Evolutionary conservation across 1,140 invertebrate genomes (phyloP).

Genomic region (Drosophila burlai): DNA sequence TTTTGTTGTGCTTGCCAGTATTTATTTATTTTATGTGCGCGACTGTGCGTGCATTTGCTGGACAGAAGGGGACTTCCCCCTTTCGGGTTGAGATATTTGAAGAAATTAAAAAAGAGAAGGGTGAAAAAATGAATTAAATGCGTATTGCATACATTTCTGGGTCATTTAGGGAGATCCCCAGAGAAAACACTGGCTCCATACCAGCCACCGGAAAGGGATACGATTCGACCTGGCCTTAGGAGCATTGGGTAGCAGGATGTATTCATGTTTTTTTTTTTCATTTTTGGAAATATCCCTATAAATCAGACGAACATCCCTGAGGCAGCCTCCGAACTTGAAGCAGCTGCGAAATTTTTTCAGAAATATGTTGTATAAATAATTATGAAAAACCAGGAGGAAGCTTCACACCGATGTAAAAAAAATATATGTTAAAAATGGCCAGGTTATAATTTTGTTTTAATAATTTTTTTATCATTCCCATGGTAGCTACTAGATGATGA

Average conservation of each 20-base stretch:
- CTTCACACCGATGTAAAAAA: too few relatives aligned
- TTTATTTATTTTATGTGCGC: slow-evolving; percentile 79
- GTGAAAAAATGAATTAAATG: slow-evolving; percentile 55
- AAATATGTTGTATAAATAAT: background rate
- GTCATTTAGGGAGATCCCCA: slow-evolving; percentile 48
- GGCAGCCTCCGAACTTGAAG: background rate
- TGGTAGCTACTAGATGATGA: too few relatives aligned
- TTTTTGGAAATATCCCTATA: slow-evolving; percentile 3
- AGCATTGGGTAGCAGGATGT: background rate
- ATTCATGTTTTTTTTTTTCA: too few relatives aligned
- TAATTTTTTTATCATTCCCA: too few relatives aligned
- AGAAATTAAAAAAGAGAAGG: slow-evolving; percentile 64
- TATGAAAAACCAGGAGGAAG: too few relatives aligned
- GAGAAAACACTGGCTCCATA: slow-evolving; percentile 18
- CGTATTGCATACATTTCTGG: slow-evolving; percentile 61
- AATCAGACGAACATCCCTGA: background rate
- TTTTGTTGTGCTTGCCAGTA: slow-evolving; percentile 32
- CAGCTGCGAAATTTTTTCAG: background rate
- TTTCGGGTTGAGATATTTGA: slow-evolving; percentile 50
- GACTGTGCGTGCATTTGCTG: slow-evolving; percentile 73
- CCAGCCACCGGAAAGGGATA: slow-evolving; percentile 7
- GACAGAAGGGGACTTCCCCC: slow-evolving; percentile 12
- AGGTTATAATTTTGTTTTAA: too few relatives aligned
- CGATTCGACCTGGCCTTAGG: slow-evolving; percentile 18
- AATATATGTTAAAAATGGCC: too few relatives aligned